Percentiles rank a stretch among this genome's conserved stretches.
These are phyloP conservation scores for Corydoras sp. DNA, from an alignment of 2,113 vertebrate genomes.

Conservation along the genomic window DNA sequence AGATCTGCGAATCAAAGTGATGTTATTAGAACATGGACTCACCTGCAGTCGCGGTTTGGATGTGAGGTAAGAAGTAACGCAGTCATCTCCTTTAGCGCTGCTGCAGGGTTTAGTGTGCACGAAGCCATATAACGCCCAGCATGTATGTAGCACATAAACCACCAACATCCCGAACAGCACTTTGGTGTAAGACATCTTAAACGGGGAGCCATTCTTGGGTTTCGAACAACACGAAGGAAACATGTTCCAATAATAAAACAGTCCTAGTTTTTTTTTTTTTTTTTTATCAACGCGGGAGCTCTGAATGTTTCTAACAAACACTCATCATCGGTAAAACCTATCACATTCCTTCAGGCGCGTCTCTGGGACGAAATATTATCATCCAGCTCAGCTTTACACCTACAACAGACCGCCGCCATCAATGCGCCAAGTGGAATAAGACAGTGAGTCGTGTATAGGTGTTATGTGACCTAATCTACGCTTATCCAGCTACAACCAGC, in stretches of 20 bases:
- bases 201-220: constrained; percentile 46
- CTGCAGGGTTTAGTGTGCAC: constrained; percentile 85
- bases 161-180: constrained; percentile 86
- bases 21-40: constrained; percentile 6
- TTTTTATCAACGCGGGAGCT: not conserved
- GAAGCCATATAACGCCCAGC: constrained; percentile 92
- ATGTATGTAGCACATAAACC: constrained; percentile 87
- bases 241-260: constrained; percentile 45
- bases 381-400: no score
- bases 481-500: not conserved
- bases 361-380: no score
- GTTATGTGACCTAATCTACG: no score
- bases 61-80: constrained; percentile 82
- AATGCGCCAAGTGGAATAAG: not conserved
- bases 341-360: no score
- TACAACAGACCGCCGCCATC: not conserved
- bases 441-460: not conserved
- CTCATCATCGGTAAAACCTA: not conserved
- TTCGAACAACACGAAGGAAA: constrained; percentile 63
- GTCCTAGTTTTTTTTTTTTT: not conserved
- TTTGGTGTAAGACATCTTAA: constrained; percentile 76
- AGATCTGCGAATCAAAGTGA: not conserved
- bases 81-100: constrained; percentile 56
- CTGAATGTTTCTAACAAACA: not conserved
- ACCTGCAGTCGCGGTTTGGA: constrained; percentile 84